These are phyloP conservation scores for Chaitophorus viminalis DNA, from an alignment of 2,888 invertebrate genomes.

Conservation along the genomic window DNA sequence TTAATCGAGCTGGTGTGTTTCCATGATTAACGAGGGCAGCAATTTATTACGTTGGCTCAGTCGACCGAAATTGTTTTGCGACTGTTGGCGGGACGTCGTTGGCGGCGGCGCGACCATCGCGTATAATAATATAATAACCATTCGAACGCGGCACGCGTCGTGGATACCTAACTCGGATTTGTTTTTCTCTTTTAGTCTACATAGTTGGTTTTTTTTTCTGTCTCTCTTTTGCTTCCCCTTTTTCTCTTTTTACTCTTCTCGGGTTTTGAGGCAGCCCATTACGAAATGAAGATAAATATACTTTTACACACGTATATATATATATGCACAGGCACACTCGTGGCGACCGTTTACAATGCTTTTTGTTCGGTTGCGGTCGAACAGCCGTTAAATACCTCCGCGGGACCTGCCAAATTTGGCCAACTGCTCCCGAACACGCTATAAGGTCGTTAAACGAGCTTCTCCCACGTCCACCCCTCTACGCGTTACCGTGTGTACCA, in stretches of 20 bases:
- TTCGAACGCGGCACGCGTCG: not conserved
- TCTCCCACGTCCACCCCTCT: not conserved
- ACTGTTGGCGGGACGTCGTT: not conserved
- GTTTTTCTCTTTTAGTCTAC: not conserved
- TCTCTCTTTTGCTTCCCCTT: too few species aligned
- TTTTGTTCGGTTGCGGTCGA: constrained; percentile 40
- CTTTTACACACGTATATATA: not conserved
- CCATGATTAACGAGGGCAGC: constrained; percentile 33
- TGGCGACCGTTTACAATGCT: not conserved
- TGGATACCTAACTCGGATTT: not conserved
- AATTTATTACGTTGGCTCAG: constrained; percentile 11
- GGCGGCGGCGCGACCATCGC: not conserved
- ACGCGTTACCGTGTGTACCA: not conserved
- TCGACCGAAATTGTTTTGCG: constrained; percentile 29
- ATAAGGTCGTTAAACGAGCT: constrained; percentile 53
- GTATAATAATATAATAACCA: not conserved
- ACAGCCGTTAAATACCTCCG: constrained; percentile 52
- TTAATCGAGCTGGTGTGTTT: constrained; percentile 35
- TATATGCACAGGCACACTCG: not conserved
- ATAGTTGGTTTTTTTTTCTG: not conserved
- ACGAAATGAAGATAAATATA: constrained; percentile 36
- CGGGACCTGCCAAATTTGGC: constrained; percentile 50
- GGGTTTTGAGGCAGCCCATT: not conserved
- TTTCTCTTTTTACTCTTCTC: not conserved
- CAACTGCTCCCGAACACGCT: constrained; percentile 49